Conservation (phyloP, 2,113 vertebrate species). For the Macrotis lagotis region DNA sequence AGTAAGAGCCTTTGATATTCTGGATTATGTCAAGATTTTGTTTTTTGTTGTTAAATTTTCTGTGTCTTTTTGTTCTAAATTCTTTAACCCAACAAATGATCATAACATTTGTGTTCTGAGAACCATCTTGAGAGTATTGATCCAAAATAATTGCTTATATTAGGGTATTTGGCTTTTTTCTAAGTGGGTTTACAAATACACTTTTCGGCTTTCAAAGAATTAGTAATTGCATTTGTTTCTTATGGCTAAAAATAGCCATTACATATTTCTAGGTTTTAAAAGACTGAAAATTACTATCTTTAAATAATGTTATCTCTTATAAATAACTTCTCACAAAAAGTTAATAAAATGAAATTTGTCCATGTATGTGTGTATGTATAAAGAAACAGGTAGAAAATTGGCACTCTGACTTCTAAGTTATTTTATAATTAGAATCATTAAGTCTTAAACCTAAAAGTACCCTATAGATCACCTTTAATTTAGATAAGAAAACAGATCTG, state of each 20-base stretch:
- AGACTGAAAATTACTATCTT: not conserved
- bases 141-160: not conserved
- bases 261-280: conserved; percentile 39
- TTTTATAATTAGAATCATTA: not conserved
- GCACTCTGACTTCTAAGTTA: not conserved
- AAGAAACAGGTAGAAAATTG: not conserved
- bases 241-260: not conserved
- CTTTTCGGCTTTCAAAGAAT: not conserved
- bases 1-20: not conserved
- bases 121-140: conserved; percentile 28
- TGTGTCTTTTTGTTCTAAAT: not conserved
- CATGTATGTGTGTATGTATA: no score
- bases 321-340: not conserved
- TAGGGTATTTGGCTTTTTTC: conserved; percentile 34
- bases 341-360: not conserved
- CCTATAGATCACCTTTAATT: not conserved
- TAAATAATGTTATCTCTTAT: not conserved
- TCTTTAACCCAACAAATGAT: not conserved
- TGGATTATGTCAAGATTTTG: not conserved
- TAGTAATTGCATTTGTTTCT: not conserved
- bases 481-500: not conserved
- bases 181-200: conserved; percentile 37
- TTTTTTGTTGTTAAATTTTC: no score
- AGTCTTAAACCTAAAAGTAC: not conserved
- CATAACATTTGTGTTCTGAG: conserved; percentile 2